Conservation (phyloP, 2,888 invertebrate genomes). For the Allophyes oxyacanthae region DNA sequence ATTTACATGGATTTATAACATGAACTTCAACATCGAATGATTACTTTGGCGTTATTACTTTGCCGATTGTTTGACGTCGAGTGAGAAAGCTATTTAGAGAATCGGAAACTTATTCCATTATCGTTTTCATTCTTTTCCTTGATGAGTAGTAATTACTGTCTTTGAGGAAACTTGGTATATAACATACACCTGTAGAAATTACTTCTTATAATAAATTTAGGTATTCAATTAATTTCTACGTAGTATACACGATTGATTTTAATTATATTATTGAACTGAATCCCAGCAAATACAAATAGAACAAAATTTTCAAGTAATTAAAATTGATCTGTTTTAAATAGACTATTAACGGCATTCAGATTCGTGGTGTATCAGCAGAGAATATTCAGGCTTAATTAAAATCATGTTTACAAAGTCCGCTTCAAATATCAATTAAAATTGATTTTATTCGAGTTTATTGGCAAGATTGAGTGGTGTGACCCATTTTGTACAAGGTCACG, state of each 20-base stretch:
- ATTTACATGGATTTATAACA: constrained; percentile 17
- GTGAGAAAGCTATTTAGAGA: constrained; percentile 52
- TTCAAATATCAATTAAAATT: constrained; percentile 36
- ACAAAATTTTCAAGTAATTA: background rate
- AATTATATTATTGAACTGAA: background rate
- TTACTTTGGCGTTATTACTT: constrained; percentile 39
- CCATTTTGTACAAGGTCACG: constrained; percentile 58
- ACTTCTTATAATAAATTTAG: constrained; percentile 31
- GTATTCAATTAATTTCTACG: constrained; percentile 7
- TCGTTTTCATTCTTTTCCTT: constrained; percentile 49
- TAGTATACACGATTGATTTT: constrained; percentile 9
- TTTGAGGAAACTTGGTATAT: constrained; percentile 1
- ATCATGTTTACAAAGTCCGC: constrained; percentile 20
- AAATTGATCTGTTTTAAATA: background rate
- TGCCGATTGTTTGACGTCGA: constrained; percentile 37
- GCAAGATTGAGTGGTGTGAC: constrained; percentile 48
- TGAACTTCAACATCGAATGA: constrained; percentile 30
- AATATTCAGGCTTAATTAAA: constrained; percentile 22
- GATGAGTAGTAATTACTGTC: constrained; percentile 21
- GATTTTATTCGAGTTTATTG: constrained; percentile 36
- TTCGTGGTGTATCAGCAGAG: constrained; percentile 11
- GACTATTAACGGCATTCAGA: constrained; percentile 1
- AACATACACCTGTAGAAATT: constrained; percentile 15
- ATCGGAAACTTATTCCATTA: constrained; percentile 59
- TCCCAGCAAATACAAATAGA: background rate